A percentile compares a stretch with the other conserved stretches of the same genome.
Evolutionary conservation across 2,113 vertebrate species (phyloP).

Genomic region (Empidonax alnorum): DNA sequence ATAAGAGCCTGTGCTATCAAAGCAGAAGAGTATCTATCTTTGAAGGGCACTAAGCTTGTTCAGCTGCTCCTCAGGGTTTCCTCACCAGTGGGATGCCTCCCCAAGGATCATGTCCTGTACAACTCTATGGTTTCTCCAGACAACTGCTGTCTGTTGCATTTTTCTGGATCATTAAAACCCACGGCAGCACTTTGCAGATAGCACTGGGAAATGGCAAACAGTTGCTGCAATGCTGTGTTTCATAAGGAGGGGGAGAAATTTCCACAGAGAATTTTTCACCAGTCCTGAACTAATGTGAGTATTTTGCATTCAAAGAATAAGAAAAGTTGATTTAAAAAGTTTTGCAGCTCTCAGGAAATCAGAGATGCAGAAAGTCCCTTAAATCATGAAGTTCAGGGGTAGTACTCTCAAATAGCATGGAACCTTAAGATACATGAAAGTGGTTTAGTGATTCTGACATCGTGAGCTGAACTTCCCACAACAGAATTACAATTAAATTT

Average conservation of each 20-base stretch:
- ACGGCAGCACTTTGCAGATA: not conserved
- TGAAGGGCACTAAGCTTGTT: constrained; percentile 6
- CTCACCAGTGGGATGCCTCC: not conserved
- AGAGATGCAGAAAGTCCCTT: not conserved
- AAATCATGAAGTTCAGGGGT: not conserved
- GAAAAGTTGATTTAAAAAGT: not conserved
- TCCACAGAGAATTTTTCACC: not conserved
- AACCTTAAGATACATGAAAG: not conserved
- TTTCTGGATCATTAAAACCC: constrained; percentile 28
- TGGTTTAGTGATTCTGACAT: not conserved
- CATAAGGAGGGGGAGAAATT: not conserved
- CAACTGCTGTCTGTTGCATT: constrained; percentile 11
- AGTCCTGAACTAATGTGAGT: not conserved
- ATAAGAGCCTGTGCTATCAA: not conserved
- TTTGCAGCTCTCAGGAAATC: not conserved
- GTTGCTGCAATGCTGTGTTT: not conserved
- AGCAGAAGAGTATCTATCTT: not conserved
- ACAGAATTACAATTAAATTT: not conserved
- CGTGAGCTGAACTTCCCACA: not conserved
- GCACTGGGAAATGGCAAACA: not conserved
- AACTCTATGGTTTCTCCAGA: not conserved
- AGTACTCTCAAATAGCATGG: not conserved
- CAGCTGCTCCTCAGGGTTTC: not conserved
- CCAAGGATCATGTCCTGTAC: not conserved
- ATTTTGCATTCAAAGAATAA: not conserved